Evolutionary conservation across 2,888 invertebrate species (phyloP), one percentile per base, ranked within the genome.

Genomic region (Chydorus sphaericus): DNA sequence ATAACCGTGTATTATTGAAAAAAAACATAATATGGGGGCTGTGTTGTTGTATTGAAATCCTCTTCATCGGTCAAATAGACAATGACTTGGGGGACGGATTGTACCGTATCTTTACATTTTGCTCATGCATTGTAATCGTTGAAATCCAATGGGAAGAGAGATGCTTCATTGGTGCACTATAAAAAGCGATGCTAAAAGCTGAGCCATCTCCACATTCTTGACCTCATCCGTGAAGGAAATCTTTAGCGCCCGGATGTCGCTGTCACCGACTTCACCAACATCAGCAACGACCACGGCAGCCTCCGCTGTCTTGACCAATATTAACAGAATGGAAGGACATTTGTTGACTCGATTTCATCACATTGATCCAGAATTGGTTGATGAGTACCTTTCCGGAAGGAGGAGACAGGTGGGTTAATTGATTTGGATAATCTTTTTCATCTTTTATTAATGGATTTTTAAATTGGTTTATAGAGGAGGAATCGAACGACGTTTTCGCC

Each of bases 401-500:
- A 78, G 90, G 59, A 77, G 90, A 62, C 76, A 76, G 74, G 76
- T 76, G 68, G 71, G 71, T 69, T 6, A 23, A 18, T 20, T 14
- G 44, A 48, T 26, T 23, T 14, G 38, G 29, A 33, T 20, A n/a
- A 57, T 29, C 16, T 10, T 10, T 16, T 48, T 18, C 16, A 20
- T 54, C 39, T 36, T 38, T 39, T 54, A 54, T 29, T 11, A 38
- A 53, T 37, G 37, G 18, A 30, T 53, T 53, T 31, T n/a, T 52
- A 26, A 30, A 60, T 57, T 61, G 60, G 60, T 60, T 62, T 64
- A 58, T 83, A 93, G 77, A 77, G 92, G 59, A 77, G 92, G 59
- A 92, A 92, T 70, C 76, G 93, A 31, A 93, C 93, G 8, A 93
- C 92, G 1, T 93, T 93, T 69, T 91, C 90, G 29, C 90, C 92